Evolutionary conservation across 23 tunicate genomes (phyloP).

Genomic region (Phallusia fumigata): DNA sequence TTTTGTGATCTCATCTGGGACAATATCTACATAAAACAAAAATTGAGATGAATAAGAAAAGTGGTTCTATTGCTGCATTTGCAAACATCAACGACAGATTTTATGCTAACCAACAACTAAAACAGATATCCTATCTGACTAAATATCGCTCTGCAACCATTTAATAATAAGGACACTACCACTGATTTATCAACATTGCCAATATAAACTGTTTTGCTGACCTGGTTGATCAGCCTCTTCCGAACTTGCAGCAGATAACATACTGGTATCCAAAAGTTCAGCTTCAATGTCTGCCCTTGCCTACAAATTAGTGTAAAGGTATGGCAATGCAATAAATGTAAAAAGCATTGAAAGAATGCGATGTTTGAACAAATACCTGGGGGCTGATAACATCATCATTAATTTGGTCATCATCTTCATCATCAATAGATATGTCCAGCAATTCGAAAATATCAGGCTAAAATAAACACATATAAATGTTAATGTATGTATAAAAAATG

Average conservation of each 20-base stretch:
- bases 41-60: no score
- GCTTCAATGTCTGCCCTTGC: conserved; percentile 8
- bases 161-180: no score
- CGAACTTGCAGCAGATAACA: background rate
- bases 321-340: background rate
- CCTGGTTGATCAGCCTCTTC: background rate
- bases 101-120: no score
- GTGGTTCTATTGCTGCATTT: no score
- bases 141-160: background rate
- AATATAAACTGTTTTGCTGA: background rate
- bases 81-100: no score
- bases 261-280: background rate
- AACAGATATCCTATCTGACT: no score
- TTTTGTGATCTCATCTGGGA: no score
- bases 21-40: no score
- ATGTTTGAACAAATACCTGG: background rate
- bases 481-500: no score
- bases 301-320: background rate
- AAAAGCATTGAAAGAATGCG: background rate
- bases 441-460: background rate
- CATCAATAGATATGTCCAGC: background rate
- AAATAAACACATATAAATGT: no score
- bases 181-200: no score
- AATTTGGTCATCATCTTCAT: background rate
- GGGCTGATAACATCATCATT: conserved; percentile 1